phyloP scores from a whole-genome alignment of 2,888 invertebrate species.

The Metallyticus violacea region DNA sequence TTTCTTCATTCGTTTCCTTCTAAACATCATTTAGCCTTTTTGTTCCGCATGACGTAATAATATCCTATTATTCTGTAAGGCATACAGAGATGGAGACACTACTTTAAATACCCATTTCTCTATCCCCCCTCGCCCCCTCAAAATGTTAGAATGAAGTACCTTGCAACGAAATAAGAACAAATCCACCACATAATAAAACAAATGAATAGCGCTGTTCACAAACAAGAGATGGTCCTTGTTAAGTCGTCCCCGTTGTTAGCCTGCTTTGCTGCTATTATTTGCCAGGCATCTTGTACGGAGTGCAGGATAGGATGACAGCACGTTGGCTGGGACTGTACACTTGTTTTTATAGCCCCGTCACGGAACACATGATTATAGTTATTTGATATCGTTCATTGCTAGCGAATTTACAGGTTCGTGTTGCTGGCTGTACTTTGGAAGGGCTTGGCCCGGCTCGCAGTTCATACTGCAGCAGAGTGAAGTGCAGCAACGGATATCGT shows the following conservation, averaged over 20 bases:
- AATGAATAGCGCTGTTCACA: neutral
- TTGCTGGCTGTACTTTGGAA: neutral
- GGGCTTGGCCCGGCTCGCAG: no score
- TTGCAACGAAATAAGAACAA: neutral
- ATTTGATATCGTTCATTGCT: slow-evolving; percentile 6
- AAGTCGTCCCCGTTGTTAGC: neutral
- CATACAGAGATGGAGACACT: neutral
- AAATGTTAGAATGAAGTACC: neutral
- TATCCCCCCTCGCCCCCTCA: neutral
- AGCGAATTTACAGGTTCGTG: slow-evolving; percentile 5
- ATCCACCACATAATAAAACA: neutral
- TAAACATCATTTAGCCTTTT: neutral
- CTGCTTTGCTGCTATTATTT: neutral
- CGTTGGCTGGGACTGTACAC: neutral
- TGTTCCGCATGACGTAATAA: neutral
- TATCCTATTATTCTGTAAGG: neutral
- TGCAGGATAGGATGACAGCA: neutral
- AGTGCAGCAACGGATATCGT: neutral
- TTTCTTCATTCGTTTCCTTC: neutral
- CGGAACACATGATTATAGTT: slow-evolving; percentile 7
- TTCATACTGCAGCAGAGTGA: neutral
- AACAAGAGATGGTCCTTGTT: neutral
- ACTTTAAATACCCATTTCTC: neutral
- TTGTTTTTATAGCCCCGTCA: slow-evolving; percentile 1
- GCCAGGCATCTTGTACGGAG: no score